These are phyloP conservation scores for Epsilonema sp. DNA, from an alignment of 2,888 invertebrate genomes.

Conservation along the genomic window DNA sequence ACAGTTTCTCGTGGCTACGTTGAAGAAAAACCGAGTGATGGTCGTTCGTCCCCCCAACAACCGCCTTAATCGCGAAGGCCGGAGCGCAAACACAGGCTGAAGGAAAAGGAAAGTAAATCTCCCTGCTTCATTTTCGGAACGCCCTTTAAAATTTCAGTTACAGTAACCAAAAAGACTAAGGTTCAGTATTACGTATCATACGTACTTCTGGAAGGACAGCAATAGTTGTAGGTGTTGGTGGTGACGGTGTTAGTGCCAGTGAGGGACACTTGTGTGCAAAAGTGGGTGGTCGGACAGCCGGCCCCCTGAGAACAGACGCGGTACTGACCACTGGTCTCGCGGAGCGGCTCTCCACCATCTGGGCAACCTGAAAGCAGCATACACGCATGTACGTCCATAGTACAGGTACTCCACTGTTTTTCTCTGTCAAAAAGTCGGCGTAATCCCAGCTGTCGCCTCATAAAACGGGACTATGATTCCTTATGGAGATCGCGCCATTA, in stretches of 20 bases:
- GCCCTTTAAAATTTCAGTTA: background rate
- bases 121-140: background rate
- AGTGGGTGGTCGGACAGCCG: background rate
- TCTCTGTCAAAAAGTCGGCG: background rate
- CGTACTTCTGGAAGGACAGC: constrained; percentile 1
- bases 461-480: too few species aligned
- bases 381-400: too few species aligned
- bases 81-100: background rate
- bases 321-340: background rate
- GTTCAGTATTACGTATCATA: background rate
- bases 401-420: too few species aligned
- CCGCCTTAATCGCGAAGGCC: background rate
- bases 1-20: background rate
- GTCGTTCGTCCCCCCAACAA: background rate
- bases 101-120: background rate
- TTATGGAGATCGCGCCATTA: too few species aligned
- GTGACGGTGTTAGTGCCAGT: background rate
- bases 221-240: background rate
- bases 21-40: background rate
- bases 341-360: background rate
- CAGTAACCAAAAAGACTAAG: background rate
- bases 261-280: background rate
- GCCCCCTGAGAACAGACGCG: background rate
- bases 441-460: background rate
- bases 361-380: background rate